Conservation (phyloP, 2,797 vertebrate species). For the Pampus argenteus region DNA sequence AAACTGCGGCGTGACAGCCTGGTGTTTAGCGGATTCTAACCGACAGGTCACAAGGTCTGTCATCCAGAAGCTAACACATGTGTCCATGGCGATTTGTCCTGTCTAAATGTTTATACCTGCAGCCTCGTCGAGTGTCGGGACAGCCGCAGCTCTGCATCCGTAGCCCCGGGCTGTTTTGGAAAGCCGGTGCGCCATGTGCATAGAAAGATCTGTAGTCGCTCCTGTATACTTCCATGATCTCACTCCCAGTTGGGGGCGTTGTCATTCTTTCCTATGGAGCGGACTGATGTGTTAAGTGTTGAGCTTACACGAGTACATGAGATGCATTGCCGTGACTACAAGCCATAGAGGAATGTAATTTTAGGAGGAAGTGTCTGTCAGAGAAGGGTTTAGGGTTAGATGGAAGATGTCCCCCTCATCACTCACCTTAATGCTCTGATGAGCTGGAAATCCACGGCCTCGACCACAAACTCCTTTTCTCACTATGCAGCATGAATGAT, state of each 20-base stretch:
- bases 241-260: slow-evolving; percentile 38
- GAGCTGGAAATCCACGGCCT: slow-evolving; percentile 27
- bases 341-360: slow-evolving; percentile 36
- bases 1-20: not conserved
- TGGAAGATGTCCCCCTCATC: slow-evolving; percentile 51
- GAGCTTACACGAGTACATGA: slow-evolving; percentile 13
- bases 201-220: slow-evolving; percentile 14
- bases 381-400: slow-evolving; percentile 25
- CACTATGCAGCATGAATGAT: slow-evolving; percentile 8
- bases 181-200: not conserved
- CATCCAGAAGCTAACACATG: slow-evolving; percentile 1
- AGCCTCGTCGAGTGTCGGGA: slow-evolving; percentile 5
- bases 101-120: not conserved
- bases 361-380: slow-evolving; percentile 43
- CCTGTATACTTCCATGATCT: slow-evolving; percentile 49
- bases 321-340: slow-evolving; percentile 26
- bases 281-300: slow-evolving; percentile 16
- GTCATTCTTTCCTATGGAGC: slow-evolving; percentile 28
- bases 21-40: not conserved
- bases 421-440: slow-evolving; percentile 46
- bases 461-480: not conserved
- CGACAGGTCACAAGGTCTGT: not conserved
- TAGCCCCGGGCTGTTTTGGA: slow-evolving; percentile 38
- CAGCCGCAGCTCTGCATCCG: too few relatives aligned
- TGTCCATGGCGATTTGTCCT: slow-evolving; percentile 8